Base-by-base conservation (phyloP, 2,888 invertebrate genomes). In the Epistrophella euchroma region DNA sequence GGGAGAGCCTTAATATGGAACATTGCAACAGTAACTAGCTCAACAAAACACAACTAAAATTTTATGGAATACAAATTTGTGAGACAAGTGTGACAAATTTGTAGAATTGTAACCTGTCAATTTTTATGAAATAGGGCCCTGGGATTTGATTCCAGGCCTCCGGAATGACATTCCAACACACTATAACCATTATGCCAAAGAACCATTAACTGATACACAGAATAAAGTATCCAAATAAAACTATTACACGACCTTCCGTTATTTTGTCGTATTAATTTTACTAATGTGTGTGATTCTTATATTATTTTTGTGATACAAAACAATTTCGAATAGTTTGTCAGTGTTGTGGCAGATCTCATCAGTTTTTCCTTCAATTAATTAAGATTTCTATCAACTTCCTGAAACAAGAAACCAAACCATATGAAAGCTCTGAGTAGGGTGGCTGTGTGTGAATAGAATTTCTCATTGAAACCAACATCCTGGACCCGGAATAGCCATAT, bases 371-470 rank as follows among this genome's bases (percentile, higher is more conserved):
- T 37, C 70, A 79, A 74, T 84, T 84, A 66, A 79, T 84, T 66
- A 32, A 71, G 84, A 84, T 79, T 58, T 58, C 32, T 75, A 84
- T 79, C 82, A 77, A 56, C 25, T 43, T 64, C 13, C 22, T 58
- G 15, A 60, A 58, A 58, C 9, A 22, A 50, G 11, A 32, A 50
- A 35, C 35, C 35, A 1, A 13, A 56, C 60, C 52, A 62, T 60
- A 37, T 25, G 60, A 60, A 37, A 75, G 45, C 13, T 40, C 22
- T 50, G 25, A 17, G 13, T 17, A 28, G 50, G 52, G 19, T 40
- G 47, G 50, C 13, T 11, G 11, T 60, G n/a, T 45, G 25, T 10
- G 45, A 22, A 55, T 25, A n/a, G 28, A 11, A 58, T 25, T 19
- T 50, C 22, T 32, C 35, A 80, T 28, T 47, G 11, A 60, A 40